Conservation (phyloP, 1,140 invertebrate genomes). For the Parapsyche elsis region DNA sequence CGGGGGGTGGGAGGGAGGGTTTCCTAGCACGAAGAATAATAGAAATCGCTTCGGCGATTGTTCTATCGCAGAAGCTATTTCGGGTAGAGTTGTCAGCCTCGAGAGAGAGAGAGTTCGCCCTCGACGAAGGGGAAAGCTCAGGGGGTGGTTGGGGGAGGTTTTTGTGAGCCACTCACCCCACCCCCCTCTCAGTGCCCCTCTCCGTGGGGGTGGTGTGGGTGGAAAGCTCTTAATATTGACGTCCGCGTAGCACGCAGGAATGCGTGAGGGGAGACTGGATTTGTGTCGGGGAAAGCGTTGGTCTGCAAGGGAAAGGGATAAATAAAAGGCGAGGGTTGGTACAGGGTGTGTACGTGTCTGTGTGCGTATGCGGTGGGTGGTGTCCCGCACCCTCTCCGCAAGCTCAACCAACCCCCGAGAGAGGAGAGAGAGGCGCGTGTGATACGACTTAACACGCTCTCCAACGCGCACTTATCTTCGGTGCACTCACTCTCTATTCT, state of each 20-base stretch:
- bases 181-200: too few relatives aligned
- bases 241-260: slow-evolving; percentile 53
- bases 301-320: slow-evolving; percentile 50
- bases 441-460: slow-evolving; percentile 37
- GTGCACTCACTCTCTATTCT: background rate
- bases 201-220: slow-evolving; percentile 10
- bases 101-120: background rate
- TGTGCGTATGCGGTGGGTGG: background rate
- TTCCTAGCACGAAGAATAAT: slow-evolving; percentile 19
- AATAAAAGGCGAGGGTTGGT: slow-evolving; percentile 46
- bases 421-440: slow-evolving; percentile 10
- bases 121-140: background rate
- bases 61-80: slow-evolving; percentile 47
- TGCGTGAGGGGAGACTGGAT: slow-evolving; percentile 54
- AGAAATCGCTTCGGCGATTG: slow-evolving; percentile 45
- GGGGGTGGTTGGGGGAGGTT: background rate
- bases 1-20: too few relatives aligned
- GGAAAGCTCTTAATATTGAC: slow-evolving; percentile 53
- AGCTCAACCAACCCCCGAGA: background rate
- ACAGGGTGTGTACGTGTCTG: too few relatives aligned
- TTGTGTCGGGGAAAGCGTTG: slow-evolving; percentile 50
- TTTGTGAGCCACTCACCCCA: background rate
- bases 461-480: slow-evolving; percentile 18
- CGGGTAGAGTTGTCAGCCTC: slow-evolving; percentile 41
- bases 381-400: background rate